Conservation (phyloP, 2,797 vertebrate species). For the Epinephelus awoara region DNA sequence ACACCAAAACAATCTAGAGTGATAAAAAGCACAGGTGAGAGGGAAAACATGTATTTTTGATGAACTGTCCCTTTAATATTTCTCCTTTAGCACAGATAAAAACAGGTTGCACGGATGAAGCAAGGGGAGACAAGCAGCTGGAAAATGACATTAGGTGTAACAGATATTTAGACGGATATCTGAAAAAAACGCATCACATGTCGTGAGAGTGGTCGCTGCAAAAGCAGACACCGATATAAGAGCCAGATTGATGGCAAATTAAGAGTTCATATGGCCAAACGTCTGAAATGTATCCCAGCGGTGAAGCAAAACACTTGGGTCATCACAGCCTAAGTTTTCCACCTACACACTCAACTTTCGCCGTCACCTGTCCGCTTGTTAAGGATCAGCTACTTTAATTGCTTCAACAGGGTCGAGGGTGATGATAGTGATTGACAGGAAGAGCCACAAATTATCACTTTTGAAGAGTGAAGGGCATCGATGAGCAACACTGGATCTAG, state of each 20-base stretch:
- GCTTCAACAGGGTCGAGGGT: conserved; percentile 34
- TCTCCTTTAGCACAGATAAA: background rate
- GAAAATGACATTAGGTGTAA: conserved; percentile 32
- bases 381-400: conserved; percentile 34
- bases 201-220: conserved; percentile 27
- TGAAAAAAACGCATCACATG: conserved; percentile 43
- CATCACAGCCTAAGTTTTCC: conserved; percentile 28
- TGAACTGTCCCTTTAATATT: background rate
- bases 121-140: conserved; percentile 33
- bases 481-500: conserved; percentile 12
- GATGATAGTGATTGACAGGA: background rate
- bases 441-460: conserved; percentile 46
- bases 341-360: background rate
- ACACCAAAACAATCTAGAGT: too few species aligned
- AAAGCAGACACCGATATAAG: conserved; percentile 52
- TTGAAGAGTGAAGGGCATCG: conserved; percentile 14
- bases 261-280: conserved; percentile 40
- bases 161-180: conserved; percentile 54
- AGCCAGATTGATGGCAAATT: conserved; percentile 66
- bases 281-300: conserved; percentile 53
- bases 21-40: too few species aligned
- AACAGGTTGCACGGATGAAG: background rate
- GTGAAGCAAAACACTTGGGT: conserved; percentile 30
- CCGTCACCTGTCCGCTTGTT: conserved; percentile 14
- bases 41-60: too few species aligned